Percentiles rank a stretch among this genome's conserved stretches.
Conservation (phyloP, 2,797 vertebrate genomes). For the Lepilemur ruficaudatus region DNA sequence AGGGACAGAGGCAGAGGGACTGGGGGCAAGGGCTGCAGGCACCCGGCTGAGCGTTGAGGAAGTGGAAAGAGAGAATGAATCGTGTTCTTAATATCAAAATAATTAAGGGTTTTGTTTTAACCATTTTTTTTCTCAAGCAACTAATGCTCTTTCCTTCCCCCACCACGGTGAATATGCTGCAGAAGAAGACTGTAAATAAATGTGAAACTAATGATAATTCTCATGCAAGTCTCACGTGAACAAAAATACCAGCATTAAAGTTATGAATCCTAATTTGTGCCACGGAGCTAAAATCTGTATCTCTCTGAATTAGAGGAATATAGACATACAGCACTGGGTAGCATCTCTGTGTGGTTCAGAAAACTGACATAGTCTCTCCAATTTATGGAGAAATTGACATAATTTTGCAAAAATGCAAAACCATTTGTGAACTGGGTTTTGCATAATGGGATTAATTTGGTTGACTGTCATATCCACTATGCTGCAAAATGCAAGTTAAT, state of each 20-base stretch:
- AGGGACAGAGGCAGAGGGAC: slow-evolving; percentile 15
- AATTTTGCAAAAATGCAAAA: slow-evolving; percentile 85
- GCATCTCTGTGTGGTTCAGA: slow-evolving; percentile 80
- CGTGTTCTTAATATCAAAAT: slow-evolving; percentile 35
- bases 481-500: slow-evolving; percentile 86
- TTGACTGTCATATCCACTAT: slow-evolving; percentile 87
- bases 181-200: slow-evolving; percentile 76
- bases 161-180: slow-evolving; percentile 20
- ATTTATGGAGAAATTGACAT: slow-evolving; percentile 87
- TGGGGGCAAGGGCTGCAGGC: not conserved
- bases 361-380: slow-evolving; percentile 86
- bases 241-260: slow-evolving; percentile 85
- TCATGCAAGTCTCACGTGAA: slow-evolving; percentile 76
- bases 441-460: slow-evolving; percentile 90
- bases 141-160: not conserved
- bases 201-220: slow-evolving; percentile 77
- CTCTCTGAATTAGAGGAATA: slow-evolving; percentile 82
- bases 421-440: slow-evolving; percentile 88
- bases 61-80: not conserved
- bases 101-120: slow-evolving; percentile 69
- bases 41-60: not conserved
- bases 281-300: slow-evolving; percentile 81
- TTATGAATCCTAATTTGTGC: slow-evolving; percentile 86
- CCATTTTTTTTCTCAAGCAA: slow-evolving; percentile 50
- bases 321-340: slow-evolving; percentile 79